Conservation (phyloP, 2,113 vertebrate genomes). For the Epinephelus cyanopodus region DNA sequence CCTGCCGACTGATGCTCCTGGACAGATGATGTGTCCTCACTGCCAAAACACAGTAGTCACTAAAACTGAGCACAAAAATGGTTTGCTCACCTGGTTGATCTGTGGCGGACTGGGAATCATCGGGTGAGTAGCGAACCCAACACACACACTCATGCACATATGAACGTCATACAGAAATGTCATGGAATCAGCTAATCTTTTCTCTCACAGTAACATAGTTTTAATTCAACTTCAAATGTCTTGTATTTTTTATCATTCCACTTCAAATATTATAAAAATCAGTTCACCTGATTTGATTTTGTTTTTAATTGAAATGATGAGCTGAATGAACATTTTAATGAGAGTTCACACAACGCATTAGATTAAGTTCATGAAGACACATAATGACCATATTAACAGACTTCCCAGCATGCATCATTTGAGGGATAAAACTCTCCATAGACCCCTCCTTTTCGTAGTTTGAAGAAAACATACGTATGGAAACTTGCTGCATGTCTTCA, state of each 20-base stretch:
- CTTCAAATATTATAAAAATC: not conserved
- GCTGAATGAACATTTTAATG: not conserved
- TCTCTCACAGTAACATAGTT: not conserved
- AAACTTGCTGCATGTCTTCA: too few relatives aligned
- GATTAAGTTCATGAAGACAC: not conserved
- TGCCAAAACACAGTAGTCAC: slow-evolving; percentile 70
- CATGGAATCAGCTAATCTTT: not conserved
- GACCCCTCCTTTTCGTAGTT: too few relatives aligned
- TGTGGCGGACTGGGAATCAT: slow-evolving; percentile 33
- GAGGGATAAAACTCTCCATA: too few relatives aligned
- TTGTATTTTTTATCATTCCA: too few relatives aligned
- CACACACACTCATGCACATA: not conserved
- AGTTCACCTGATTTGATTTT: not conserved
- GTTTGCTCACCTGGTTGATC: slow-evolving; percentile 69
- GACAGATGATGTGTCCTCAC: slow-evolving; percentile 67
- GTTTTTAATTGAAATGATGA: not conserved
- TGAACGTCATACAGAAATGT: not conserved
- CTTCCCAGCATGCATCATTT: too few relatives aligned
- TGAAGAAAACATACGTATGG: too few relatives aligned
- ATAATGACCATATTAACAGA: not conserved
- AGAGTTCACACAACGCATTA: not conserved
- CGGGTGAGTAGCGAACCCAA: slow-evolving; percentile 51
- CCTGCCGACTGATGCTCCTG: slow-evolving; percentile 12
- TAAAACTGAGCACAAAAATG: not conserved
- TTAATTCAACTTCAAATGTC: not conserved